Conservation (phyloP, 2,797 vertebrate genomes). For the Poeciliopsis presidionis region DNA sequence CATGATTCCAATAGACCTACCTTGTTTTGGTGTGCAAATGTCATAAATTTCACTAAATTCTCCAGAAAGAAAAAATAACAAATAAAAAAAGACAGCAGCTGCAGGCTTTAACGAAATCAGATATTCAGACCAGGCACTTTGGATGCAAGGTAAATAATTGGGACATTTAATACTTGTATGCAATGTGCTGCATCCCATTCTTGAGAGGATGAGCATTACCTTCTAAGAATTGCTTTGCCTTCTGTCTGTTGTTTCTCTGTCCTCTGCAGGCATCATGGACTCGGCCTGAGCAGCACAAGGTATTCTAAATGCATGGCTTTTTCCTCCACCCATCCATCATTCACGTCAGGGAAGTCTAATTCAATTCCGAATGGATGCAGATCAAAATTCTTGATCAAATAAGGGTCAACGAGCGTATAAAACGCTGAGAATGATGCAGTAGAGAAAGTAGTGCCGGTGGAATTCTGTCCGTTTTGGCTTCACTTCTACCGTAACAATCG, state of each 20-base stretch:
- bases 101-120: slow-evolving; percentile 32
- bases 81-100: slow-evolving; percentile 11
- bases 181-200: slow-evolving; percentile 65
- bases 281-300: slow-evolving; percentile 98
- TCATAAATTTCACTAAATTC: slow-evolving; percentile 14
- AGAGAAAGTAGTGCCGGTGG: slow-evolving; percentile 10
- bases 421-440: slow-evolving; percentile 34
- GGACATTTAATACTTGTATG: slow-evolving; percentile 76
- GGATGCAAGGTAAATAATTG: slow-evolving; percentile 43
- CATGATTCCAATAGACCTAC: slow-evolving; percentile 28
- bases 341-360: slow-evolving; percentile 63
- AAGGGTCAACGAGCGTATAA: slow-evolving; percentile 23
- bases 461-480: slow-evolving; percentile 18
- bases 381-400: slow-evolving; percentile 60
- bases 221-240: slow-evolving; percentile 85
- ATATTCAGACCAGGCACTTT: slow-evolving; percentile 51
- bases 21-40: slow-evolving; percentile 13
- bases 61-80: background rate
- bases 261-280: slow-evolving; percentile 99
- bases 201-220: slow-evolving; percentile 66
- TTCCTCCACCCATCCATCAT: slow-evolving; percentile 70
- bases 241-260: slow-evolving; percentile 92
- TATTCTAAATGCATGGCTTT: slow-evolving; percentile 87
- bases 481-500: slow-evolving; percentile 4
- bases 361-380: slow-evolving; percentile 63